phyloP scores from a whole-genome alignment of 92 coral and sea anemone species.

The Ricordea florida region DNA sequence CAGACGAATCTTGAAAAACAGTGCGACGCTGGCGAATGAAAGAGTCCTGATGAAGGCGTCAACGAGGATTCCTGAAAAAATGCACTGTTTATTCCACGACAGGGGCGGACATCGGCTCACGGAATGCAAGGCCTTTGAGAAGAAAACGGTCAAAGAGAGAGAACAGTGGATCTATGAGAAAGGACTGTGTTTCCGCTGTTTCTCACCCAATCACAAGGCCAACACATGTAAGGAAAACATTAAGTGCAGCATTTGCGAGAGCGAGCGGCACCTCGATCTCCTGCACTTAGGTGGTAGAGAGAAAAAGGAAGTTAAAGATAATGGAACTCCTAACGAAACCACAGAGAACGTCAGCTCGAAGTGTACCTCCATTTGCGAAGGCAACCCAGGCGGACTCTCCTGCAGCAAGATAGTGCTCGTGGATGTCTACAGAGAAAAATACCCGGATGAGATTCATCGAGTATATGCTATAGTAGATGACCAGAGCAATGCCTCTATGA shows the following conservation, averaged over 20 bases:
- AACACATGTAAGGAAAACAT: conserved; percentile 1
- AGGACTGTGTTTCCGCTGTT: conserved; percentile 28
- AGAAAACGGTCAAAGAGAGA: conserved; percentile 12
- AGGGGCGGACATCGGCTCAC: neutral
- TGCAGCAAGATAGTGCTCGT: conserved; percentile 37
- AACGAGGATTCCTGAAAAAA: neutral
- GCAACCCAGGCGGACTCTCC: conserved; percentile 19
- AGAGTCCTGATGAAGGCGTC: neutral
- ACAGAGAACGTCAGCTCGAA: neutral
- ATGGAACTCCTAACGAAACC: neutral
- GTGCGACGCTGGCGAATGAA: neutral
- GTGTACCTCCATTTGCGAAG: conserved; percentile 29
- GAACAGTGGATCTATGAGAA: conserved; percentile 13
- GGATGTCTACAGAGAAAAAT: neutral
- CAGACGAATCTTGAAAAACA: neutral
- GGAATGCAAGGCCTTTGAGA: conserved; percentile 1
- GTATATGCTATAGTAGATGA: conserved; percentile 32
- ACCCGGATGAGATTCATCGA: neutral
- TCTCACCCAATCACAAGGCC: conserved; percentile 18
- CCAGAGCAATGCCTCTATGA: conserved; percentile 54
- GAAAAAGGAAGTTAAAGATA: neutral
- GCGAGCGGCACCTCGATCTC: conserved; percentile 23
- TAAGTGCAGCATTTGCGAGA: conserved; percentile 24
- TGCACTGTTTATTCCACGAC: conserved; percentile 6
- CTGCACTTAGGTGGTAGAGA: conserved; percentile 10